Percentiles rank a stretch among this genome's conserved stretches.
Evolutionary conservation across 2,113 vertebrate species (phyloP).

Genomic region (Nothoprocta pentlandii): DNA sequence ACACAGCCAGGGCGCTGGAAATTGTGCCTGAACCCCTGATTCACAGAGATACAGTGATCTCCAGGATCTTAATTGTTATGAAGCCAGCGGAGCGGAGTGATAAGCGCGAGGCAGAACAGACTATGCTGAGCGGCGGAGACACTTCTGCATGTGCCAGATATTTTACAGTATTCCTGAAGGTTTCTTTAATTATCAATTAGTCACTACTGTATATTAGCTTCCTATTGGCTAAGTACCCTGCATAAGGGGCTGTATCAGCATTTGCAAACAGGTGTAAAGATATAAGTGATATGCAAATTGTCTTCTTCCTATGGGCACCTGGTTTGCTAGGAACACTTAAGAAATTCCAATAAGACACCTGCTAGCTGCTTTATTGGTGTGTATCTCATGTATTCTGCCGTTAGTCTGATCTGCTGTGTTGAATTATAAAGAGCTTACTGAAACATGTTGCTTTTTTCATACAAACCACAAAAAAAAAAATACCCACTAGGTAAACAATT

Average conservation of each 20-base stretch:
- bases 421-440: not conserved
- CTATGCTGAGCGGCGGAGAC: constrained; percentile 23
- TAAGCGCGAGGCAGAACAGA: constrained; percentile 27
- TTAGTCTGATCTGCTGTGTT: not conserved
- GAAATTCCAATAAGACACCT: constrained; percentile 60
- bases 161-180: constrained; percentile 54
- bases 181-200: constrained; percentile 63
- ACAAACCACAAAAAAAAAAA: not conserved
- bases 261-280: constrained; percentile 67
- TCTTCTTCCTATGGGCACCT: constrained; percentile 64
- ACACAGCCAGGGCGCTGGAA: constrained; percentile 42
- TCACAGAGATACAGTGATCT: constrained; percentile 18
- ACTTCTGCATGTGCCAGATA: constrained; percentile 3
- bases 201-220: constrained; percentile 21
- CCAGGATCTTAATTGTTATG: constrained; percentile 51
- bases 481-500: not conserved
- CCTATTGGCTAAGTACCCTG: constrained; percentile 35
- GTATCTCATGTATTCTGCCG: not conserved
- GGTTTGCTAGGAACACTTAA: constrained; percentile 61
- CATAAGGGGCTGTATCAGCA: constrained; percentile 27
- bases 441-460: not conserved
- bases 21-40: constrained; percentile 29
- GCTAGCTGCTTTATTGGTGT: constrained; percentile 56
- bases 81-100: not conserved
- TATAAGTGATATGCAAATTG: constrained; percentile 56